Base-by-base conservation (phyloP, 2,797 vertebrate genomes). In the Enteromius viviparus region DNA sequence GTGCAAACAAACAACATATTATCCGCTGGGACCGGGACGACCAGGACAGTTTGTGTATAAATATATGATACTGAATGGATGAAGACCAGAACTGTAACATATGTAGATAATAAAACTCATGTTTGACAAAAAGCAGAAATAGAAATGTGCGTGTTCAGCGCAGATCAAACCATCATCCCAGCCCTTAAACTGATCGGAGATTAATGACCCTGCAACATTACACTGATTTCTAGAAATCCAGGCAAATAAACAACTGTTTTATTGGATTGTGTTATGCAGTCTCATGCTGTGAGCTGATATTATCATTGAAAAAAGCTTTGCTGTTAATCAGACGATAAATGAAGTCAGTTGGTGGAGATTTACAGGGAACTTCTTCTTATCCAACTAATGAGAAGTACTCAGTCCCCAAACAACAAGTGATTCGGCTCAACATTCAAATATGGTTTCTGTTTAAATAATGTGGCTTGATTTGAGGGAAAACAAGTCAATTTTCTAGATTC, bases 101-200 rank as follows among this genome's bases (percentile, higher is more conserved):
- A 86, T 29, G 88, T 80, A 17, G 81, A 64, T 81, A 81, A 76
- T 86, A 90, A 89, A 88, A 74, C 84, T 81, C 84, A 84, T 19
- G 76, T 84, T 85, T 90, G 84, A 85, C 81, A 89, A 89, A 86
- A 84, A 89, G 89, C 85, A 87, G 51, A 58, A 69, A 47, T 82
- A 69, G 69, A 14, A 71, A 78, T 87, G 80, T 58, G 62, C 26
- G 82, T 85, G 75, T 23, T 29, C 29, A n/a, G 37, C 3, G 32
- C 51, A 40, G 17, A 72, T 72, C 47, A 51, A 1, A 32, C 26
- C 21, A 51, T 72, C 45, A 29, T 29, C 4, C 19, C 5, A 26
- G 11, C 23, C 23, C 58, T 71, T 51, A 72, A 51, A 51, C 3
- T 51, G 5, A 51, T 72, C 29, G 14, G 11, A 37, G 51, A 37